Conservation (phyloP, 2,797 vertebrate species). For the Pipistrellus pipistrellus region DNA sequence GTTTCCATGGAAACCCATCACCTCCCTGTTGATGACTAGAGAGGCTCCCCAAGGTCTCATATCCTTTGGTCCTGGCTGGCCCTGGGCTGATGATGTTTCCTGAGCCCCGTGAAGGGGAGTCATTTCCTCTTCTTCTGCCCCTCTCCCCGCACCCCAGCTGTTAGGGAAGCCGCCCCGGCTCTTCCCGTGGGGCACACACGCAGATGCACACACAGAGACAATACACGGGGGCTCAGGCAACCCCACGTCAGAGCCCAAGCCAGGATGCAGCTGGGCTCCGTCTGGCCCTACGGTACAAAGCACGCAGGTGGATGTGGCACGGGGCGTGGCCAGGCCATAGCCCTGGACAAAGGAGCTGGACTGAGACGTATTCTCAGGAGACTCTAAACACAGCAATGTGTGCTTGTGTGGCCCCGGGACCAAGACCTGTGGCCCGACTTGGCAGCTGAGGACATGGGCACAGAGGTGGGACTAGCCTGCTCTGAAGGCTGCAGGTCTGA, state of each 20-base stretch:
- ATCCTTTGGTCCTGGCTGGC: not conserved
- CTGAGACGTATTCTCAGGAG: not conserved
- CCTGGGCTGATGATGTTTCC: not conserved
- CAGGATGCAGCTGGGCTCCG: constrained; percentile 61
- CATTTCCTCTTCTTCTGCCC: not conserved
- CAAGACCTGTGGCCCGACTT: accelerated
- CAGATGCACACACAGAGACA: not conserved
- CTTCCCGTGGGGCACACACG: not conserved
- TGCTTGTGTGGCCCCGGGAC: not conserved
- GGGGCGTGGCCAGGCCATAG: not conserved
- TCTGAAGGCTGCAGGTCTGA: not conserved
- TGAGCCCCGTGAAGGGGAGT: not conserved
- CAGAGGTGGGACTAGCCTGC: accelerated
- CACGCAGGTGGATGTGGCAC: accelerated
- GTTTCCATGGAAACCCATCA: constrained; percentile 60
- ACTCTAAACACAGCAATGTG: not conserved
- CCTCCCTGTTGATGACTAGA: not conserved
- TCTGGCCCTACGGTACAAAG: not conserved
- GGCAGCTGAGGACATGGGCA: accelerated
- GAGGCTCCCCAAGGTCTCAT: not conserved
- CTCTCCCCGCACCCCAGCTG: not conserved
- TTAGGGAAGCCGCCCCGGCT: not conserved
- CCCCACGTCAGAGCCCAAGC: not conserved
- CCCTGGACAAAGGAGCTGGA: not conserved
- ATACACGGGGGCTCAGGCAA: not conserved